phyloP scores from a whole-genome alignment of 92 coral and sea anemone genomes.

The Bergia sp. region DNA sequence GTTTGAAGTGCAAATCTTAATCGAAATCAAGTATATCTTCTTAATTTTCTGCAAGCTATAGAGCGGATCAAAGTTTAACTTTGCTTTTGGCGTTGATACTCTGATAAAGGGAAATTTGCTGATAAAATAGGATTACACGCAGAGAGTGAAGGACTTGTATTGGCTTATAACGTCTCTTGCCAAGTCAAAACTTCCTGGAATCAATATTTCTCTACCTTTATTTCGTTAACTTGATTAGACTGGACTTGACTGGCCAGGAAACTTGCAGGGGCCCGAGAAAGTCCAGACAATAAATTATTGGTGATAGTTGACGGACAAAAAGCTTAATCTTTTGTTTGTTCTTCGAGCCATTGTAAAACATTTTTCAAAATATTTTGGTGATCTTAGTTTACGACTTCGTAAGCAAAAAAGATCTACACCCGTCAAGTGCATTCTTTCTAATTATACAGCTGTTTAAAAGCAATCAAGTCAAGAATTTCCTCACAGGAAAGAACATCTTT shows the following conservation, averaged over 20 bases:
- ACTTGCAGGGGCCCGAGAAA: conserved; percentile 33
- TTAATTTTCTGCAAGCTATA: conserved; percentile 44
- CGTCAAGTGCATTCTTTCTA: not conserved
- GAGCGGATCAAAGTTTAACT: conserved; percentile 46
- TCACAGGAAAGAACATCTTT: not conserved
- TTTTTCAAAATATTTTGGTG: not conserved
- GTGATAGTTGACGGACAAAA: conserved; percentile 24
- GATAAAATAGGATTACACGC: conserved; percentile 46
- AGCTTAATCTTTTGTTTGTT: conserved; percentile 20
- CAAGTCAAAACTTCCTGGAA: conserved; percentile 52
- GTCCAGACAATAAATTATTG: conserved; percentile 32
- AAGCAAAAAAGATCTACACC: not conserved
- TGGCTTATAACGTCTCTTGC: conserved; percentile 15
- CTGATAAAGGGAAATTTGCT: conserved; percentile 34
- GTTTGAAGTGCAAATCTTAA: conserved; percentile 59
- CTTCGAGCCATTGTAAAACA: not conserved
- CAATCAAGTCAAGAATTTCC: conserved; percentile 13
- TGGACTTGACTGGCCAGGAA: conserved; percentile 51
- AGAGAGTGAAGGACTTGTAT: conserved; percentile 32
- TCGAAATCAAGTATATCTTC: conserved; percentile 60
- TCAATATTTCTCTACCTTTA: conserved; percentile 16
- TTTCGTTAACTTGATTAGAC: conserved; percentile 40
- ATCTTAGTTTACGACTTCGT: not conserved
- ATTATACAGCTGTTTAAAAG: not conserved
- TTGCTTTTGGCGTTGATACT: conserved; percentile 46